These are phyloP conservation scores for Sphenopsis melanotis DNA, from an alignment of 2,797 vertebrate species.

Conservation along the genomic window DNA sequence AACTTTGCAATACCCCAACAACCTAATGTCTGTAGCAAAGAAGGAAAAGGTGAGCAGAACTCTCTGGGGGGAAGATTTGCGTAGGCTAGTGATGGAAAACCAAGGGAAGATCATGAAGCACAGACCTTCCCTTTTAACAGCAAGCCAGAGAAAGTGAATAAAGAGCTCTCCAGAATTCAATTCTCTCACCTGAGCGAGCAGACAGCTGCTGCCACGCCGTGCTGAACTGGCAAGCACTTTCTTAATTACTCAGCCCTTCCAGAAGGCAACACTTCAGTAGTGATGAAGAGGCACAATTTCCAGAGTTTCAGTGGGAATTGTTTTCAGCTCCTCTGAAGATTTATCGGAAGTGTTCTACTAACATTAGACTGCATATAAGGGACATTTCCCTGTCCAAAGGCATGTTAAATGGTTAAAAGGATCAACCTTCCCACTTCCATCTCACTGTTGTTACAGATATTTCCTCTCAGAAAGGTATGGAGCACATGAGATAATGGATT, in stretches of 20 bases:
- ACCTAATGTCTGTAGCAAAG: neutral
- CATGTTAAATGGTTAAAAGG: neutral
- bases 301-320: neutral
- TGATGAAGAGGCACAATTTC: slow-evolving; percentile 34
- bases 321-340: neutral
- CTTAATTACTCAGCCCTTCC: slow-evolving; percentile 45
- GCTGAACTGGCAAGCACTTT: slow-evolving; percentile 6
- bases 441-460: neutral
- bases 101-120: neutral
- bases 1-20: neutral
- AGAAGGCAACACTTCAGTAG: slow-evolving; percentile 11
- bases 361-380: neutral
- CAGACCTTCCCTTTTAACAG: neutral
- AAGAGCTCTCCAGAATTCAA: slow-evolving; percentile 24
- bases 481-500: neutral
- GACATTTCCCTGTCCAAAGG: neutral
- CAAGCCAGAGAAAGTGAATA: neutral
- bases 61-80: neutral
- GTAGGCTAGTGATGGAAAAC: neutral
- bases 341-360: neutral
- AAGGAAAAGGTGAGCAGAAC: neutral
- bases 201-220: slow-evolving; percentile 16
- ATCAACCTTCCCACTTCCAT: neutral
- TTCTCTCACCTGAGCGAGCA: slow-evolving; percentile 36
- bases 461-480: neutral